Base-by-base conservation (phyloP, 2,113 vertebrate genomes). In the Tylochromis polylepis region DNA sequence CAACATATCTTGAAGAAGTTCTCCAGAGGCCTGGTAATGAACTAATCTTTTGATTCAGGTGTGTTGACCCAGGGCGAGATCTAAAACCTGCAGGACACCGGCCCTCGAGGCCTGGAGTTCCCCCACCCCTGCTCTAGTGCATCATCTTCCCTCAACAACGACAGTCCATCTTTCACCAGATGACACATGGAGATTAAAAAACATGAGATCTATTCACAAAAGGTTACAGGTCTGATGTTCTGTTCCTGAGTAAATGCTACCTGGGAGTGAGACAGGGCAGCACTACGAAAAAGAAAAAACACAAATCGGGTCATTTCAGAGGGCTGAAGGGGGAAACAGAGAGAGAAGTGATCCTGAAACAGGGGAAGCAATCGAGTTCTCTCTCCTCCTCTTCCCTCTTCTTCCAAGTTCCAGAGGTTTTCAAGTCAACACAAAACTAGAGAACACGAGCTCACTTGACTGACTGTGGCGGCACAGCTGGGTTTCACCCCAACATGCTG, bases 221-320 rank as follows among this genome's bases (percentile, higher is more conserved):
- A 88, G 67, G 85, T 85, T 78, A 87, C 59, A 75, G 4, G 27
- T 82, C 55, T 79, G 85, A 46, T 51, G 81, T 43, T 62, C 27
- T 78, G 83, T 92, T 93, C 93, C 93, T 95, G 92, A 93, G 92
- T 90, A 77, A 90, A 92, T 79, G 62, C 86, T 85, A 87, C 60
- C 91, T 85, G 84, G 46, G 79, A 85, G 67, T 79, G 72, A 55
- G 31, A 78, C 53, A 84, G 59, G 79, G 72, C 53, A 67, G 51
- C 56, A 58, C 67, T 79, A 9, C 38, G 77, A 43, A 60, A 89
- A 89, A 51, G 72, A 89, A 90, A 93, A 92, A 91, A 20, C 85
- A 93, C 82, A 91, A 90, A 86, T 81, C 56, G 62, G 92, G 89
- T 91, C 81, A 92, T 92, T 87, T 95, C 90, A 94, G 82, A 81